Evolutionary conservation across 1,140 invertebrate species (phyloP).

Genomic region (Mizuhopecten yessoensis): DNA sequence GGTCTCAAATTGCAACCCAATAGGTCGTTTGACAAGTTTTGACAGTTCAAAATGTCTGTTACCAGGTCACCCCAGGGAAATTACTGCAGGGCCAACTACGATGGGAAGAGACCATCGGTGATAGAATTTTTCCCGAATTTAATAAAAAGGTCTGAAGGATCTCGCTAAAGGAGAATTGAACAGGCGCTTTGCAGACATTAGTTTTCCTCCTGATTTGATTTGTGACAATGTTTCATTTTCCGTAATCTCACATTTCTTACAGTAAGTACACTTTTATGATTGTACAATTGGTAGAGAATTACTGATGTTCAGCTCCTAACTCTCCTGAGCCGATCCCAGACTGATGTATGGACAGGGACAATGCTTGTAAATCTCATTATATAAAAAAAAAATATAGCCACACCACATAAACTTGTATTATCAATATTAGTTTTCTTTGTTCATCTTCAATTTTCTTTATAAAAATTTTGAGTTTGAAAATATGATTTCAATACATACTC

Average conservation of each 20-base stretch:
- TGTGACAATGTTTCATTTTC: constrained; percentile 39
- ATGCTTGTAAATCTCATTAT: too few relatives aligned
- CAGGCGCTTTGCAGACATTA: constrained; percentile 24
- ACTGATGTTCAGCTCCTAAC: neutral
- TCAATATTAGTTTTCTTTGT: too few relatives aligned
- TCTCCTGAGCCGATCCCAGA: neutral
- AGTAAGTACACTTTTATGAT: constrained; percentile 17
- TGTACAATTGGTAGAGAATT: neutral
- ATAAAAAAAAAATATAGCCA: too few relatives aligned
- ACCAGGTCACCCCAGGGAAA: neutral
- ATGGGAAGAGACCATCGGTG: neutral
- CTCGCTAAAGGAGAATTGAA: neutral
- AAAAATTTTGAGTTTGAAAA: too few relatives aligned
- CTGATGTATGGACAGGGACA: neutral
- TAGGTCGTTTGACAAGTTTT: constrained; percentile 34
- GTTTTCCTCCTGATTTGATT: neutral
- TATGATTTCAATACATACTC: too few relatives aligned
- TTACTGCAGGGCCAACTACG: neutral
- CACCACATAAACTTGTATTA: too few relatives aligned
- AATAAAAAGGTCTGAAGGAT: constrained; percentile 39
- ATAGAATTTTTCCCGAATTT: constrained; percentile 35
- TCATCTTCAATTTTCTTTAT: too few relatives aligned
- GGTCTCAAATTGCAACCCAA: neutral
- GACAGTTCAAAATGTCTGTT: constrained; percentile 38
- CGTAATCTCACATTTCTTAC: constrained; percentile 5